A percentile compares a stretch with the other conserved stretches of the same genome.
Conservation (phyloP, 2,888 invertebrate species). For the Podotricha telesiphe region DNA sequence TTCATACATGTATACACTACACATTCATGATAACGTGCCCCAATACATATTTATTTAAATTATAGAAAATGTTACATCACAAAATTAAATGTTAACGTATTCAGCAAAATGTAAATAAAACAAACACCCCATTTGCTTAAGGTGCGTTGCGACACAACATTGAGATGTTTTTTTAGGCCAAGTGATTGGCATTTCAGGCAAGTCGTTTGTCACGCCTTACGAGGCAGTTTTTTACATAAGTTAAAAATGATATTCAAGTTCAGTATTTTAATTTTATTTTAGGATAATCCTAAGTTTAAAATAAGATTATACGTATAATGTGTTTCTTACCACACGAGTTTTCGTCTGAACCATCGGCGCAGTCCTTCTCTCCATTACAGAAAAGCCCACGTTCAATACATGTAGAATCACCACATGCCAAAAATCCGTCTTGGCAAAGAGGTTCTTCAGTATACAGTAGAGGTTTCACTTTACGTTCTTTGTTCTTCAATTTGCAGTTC, state of each 20-base stretch:
- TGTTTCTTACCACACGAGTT: conserved; percentile 93
- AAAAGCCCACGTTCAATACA: conserved; percentile 95
- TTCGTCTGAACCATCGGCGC: conserved; percentile 94
- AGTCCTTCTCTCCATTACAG: conserved; percentile 96
- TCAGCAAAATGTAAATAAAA: conserved; percentile 52
- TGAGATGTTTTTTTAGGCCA: conserved; percentile 74
- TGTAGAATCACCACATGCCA: conserved; percentile 93
- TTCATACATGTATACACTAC: not conserved
- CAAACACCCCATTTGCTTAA: conserved; percentile 56
- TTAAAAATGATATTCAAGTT: conserved; percentile 58
- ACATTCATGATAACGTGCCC: not conserved
- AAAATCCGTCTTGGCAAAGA: conserved; percentile 92
- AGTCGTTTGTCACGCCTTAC: conserved; percentile 65
- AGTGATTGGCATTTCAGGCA: conserved; percentile 73
- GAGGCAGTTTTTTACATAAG: conserved; percentile 55
- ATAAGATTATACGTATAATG: not conserved
- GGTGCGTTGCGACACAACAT: conserved; percentile 60
- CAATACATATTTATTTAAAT: conserved; percentile 14
- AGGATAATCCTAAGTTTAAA: conserved; percentile 35
- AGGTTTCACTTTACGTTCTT: conserved; percentile 94
- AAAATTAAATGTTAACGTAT: conserved; percentile 44
- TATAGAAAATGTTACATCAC: conserved; percentile 30
- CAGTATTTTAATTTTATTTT: conserved; percentile 52
- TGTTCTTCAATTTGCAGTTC: conserved; percentile 95
- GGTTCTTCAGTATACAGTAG: conserved; percentile 95